Conservation (phyloP, 2,888 invertebrate genomes). For the Hybos culiciformis region DNA sequence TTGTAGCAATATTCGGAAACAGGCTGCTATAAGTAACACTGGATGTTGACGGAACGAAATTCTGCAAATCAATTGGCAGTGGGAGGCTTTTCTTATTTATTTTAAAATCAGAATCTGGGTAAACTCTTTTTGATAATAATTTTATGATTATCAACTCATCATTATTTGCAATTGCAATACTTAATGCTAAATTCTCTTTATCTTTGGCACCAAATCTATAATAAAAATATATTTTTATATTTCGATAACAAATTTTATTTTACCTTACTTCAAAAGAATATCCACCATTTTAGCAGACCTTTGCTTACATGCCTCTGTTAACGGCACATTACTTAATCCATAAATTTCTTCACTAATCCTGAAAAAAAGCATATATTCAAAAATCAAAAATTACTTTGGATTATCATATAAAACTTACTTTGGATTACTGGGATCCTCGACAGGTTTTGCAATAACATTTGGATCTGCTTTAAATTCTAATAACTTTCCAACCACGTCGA, state of each 20-base stretch:
- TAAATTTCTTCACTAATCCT: constrained; percentile 34
- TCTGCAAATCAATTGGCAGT: constrained; percentile 37
- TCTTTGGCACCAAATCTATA: constrained; percentile 65
- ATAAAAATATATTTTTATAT: background rate
- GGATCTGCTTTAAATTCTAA: constrained; percentile 70
- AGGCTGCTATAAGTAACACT: constrained; percentile 63
- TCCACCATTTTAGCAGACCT: constrained; percentile 32
- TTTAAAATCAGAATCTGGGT: constrained; percentile 83
- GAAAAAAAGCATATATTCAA: constrained; percentile 5
- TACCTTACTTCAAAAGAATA: constrained; percentile 27
- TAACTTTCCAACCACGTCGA: constrained; percentile 53
- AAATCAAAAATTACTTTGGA: background rate
- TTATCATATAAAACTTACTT: constrained; percentile 16
- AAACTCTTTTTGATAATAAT: constrained; percentile 74
- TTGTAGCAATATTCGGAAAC: constrained; percentile 71
- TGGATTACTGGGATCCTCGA: constrained; percentile 35
- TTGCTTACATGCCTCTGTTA: constrained; percentile 35
- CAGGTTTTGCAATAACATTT: constrained; percentile 46
- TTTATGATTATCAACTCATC: constrained; percentile 66
- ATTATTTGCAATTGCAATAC: constrained; percentile 56
- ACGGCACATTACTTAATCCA: constrained; percentile 32
- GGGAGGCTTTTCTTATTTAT: constrained; percentile 74
- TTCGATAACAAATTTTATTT: constrained; percentile 6
- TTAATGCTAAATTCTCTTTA: constrained; percentile 69
- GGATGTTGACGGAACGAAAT: constrained; percentile 39